Conservation (phyloP, 1,140 invertebrate species). For the Anastrepha ludens region DNA sequence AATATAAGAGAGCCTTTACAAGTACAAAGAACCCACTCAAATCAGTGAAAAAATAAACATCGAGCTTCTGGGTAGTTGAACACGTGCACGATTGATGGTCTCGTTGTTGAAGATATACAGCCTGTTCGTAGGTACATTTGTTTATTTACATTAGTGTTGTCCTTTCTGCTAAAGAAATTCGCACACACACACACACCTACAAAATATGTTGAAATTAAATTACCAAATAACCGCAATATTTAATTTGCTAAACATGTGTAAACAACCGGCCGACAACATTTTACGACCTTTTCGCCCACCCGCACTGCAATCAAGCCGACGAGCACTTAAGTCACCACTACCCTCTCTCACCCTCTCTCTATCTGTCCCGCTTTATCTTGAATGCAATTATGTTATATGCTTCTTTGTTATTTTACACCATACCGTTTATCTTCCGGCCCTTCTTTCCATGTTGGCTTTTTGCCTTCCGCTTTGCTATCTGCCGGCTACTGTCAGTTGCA, state of each 20-base stretch:
- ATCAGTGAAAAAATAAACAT: not conserved
- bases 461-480: not conserved
- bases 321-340: too few relatives aligned
- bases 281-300: too few relatives aligned
- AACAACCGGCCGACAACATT: not conserved
- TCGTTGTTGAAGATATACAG: too few relatives aligned
- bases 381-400: not conserved
- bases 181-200: too few relatives aligned
- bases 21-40: not conserved
- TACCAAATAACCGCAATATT: conserved; percentile 17
- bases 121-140: not conserved
- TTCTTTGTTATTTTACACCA: not conserved
- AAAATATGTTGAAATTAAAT: conserved; percentile 1
- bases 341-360: too few relatives aligned
- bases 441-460: not conserved
- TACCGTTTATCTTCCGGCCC: not conserved
- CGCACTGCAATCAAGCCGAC: too few relatives aligned
- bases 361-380: too few relatives aligned
- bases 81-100: not conserved
- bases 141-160: too few relatives aligned
- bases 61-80: not conserved
- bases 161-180: too few relatives aligned
- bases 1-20: not conserved
- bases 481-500: not conserved
- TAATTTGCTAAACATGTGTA: conserved; percentile 31